A percentile compares a stretch with the other conserved stretches of the same genome.
These are phyloP conservation scores for Nebria salina DNA, from an alignment of 2,888 invertebrate genomes.

Conservation along the genomic window DNA sequence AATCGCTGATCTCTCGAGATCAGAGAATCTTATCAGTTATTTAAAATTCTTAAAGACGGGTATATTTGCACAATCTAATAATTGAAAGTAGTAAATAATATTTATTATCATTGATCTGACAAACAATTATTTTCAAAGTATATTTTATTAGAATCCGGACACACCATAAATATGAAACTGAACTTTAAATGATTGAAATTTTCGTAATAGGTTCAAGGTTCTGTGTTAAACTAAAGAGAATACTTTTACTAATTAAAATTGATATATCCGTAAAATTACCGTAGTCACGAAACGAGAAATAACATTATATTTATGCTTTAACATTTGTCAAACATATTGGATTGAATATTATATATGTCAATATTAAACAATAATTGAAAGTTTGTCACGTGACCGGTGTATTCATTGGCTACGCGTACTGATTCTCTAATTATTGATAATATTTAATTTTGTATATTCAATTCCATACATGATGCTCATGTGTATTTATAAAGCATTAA, in stretches of 20 bases:
- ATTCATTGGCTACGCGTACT: not conserved
- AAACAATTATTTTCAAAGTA: not conserved
- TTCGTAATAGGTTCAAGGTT: conserved; percentile 1
- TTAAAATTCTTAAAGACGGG: not conserved
- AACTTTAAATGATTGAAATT: conserved; percentile 1
- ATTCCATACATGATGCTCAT: not conserved
- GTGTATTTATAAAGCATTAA: not conserved
- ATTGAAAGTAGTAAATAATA: not conserved
- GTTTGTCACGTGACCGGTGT: not conserved
- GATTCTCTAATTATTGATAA: conserved; percentile 1
- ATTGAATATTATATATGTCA: not conserved
- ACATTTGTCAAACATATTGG: not conserved
- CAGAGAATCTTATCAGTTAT: no score
- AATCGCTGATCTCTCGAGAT: no score
- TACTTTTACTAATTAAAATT: not conserved
- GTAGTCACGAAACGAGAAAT: not conserved
- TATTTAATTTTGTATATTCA: conserved; percentile 1
- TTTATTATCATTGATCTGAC: not conserved
- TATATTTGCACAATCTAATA: not conserved
- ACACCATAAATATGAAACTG: not conserved
- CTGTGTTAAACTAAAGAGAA: not conserved
- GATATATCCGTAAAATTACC: not conserved
- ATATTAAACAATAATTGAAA: conserved; percentile 1
- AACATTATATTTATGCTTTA: not conserved
- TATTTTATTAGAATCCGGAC: not conserved